Evolutionary conservation across 2,888 invertebrate genomes (phyloP), one percentile per base, ranked within the genome.

Genomic region (Chrysolina oricalcia): DNA sequence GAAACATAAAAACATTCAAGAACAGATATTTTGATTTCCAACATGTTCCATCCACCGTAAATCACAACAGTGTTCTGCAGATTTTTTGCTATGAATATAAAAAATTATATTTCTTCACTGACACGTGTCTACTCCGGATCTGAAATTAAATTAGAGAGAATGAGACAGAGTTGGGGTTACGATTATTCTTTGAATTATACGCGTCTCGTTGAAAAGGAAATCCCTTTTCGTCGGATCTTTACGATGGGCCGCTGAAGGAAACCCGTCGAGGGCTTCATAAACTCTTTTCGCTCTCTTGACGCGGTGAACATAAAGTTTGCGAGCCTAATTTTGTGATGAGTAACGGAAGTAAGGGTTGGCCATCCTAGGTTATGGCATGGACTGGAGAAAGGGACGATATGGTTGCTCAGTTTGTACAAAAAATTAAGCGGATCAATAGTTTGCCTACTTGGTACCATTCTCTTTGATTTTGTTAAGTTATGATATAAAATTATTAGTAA

Each of bases 131-230:
- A 23, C 27, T 35, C 27, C 59, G 59, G 35, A 35, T n/a, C 59
- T 59, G 59, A 27, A 78, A 78, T 76, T 76, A 81, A 81, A 82
- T 81, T 83, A 82, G 81, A 75, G 76, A 56, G 74, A 68, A 75
- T 70, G 74, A 74, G 74, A 74, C 68, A 77, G 79, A 79, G 75
- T 81, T 80, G 80, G 77, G 83, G 81, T 83, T 81, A 79, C 80
- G 79, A 78, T 81, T 80, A 80, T 80, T 79, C 75, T 75, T 76
- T 76, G 76, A 80, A 76, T 79, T 78, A 78, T 81, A 70, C 68
- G 72, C 74, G 64, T 66, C 68, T 69, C 46, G 59, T 72, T 64
- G 66, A 50, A 43, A 23, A 76, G 64, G 72, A 74, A 70, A 76
- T 70, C 43, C 65, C 65, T 63, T 72, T 50, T n/a, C 64, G 17